A percentile compares a stretch with the other conserved stretches of the same genome.
phyloP scores from a whole-genome alignment of 2,888 invertebrate genomes.

The Cerastis leucographa region DNA sequence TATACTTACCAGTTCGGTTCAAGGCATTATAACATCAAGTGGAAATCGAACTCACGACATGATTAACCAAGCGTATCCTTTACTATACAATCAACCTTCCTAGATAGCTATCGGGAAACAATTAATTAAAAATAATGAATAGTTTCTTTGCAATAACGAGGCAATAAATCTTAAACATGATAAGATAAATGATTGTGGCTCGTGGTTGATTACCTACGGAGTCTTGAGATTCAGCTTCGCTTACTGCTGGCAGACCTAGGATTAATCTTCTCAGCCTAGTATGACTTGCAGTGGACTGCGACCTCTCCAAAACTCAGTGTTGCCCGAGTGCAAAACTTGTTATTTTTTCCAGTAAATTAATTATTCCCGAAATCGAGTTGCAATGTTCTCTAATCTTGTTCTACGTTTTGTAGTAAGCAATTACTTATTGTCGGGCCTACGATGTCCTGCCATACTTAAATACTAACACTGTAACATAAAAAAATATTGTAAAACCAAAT shows the following conservation, averaged over 20 bases:
- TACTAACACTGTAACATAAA: no score
- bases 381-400: no score
- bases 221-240: neutral
- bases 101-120: conserved; percentile 22
- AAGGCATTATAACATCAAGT: neutral
- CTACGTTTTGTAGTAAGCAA: no score
- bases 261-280: neutral
- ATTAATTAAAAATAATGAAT: conserved; percentile 48
- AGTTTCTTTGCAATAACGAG: conserved; percentile 35
- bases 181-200: conserved; percentile 22
- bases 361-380: no score
- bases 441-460: no score
- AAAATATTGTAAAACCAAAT: no score
- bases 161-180: conserved; percentile 26
- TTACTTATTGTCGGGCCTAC: no score
- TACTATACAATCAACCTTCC: conserved; percentile 15
- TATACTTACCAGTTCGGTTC: neutral
- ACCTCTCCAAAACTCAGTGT: no score
- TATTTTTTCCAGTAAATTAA: no score
- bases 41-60: neutral
- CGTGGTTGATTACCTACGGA: neutral
- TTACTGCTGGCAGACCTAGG: neutral
- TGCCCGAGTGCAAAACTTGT: no score
- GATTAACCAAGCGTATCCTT: conserved; percentile 25
- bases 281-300: neutral